Conservation (phyloP, 2,113 vertebrate genomes). For the Neolamprologus sp. region DNA sequence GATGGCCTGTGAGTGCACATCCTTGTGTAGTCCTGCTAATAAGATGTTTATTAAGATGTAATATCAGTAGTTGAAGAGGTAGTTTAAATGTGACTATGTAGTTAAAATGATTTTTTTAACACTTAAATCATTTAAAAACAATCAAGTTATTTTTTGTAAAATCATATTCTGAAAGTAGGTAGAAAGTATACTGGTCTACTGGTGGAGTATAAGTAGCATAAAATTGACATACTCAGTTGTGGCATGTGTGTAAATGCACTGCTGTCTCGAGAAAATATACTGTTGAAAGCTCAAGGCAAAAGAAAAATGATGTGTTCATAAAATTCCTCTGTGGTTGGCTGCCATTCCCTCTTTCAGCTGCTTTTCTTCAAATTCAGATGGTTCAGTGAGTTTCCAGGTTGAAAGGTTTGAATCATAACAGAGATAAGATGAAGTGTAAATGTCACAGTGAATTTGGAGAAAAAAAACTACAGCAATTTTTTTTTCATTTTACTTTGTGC, state of each 20-base stretch:
- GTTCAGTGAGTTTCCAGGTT: not conserved
- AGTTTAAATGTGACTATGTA: not conserved
- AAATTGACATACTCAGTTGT: not conserved
- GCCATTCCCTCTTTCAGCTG: not conserved
- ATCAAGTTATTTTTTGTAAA: not conserved
- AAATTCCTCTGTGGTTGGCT: constrained; percentile 2
- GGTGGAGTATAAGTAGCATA: not conserved
- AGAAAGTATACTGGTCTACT: not conserved
- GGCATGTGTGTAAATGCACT: not conserved
- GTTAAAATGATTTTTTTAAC: too few relatives aligned
- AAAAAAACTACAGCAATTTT: not conserved
- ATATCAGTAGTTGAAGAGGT: not conserved
- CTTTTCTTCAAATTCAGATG: not conserved
- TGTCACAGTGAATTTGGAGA: not conserved
- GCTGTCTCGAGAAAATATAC: not conserved
- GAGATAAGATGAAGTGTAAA: not conserved
- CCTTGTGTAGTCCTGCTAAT: not conserved
- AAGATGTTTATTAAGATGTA: not conserved
- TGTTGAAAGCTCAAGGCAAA: not conserved
- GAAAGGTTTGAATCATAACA: constrained; percentile 16
- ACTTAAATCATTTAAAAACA: not conserved
- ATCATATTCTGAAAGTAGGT: not conserved
- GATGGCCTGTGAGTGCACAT: not conserved
- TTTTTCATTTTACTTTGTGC: not conserved
- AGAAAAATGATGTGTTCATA: not conserved